Percentiles rank a stretch among this genome's conserved stretches.
Conservation (phyloP, 1,140 invertebrate genomes). For the Hycleus cichorii region DNA sequence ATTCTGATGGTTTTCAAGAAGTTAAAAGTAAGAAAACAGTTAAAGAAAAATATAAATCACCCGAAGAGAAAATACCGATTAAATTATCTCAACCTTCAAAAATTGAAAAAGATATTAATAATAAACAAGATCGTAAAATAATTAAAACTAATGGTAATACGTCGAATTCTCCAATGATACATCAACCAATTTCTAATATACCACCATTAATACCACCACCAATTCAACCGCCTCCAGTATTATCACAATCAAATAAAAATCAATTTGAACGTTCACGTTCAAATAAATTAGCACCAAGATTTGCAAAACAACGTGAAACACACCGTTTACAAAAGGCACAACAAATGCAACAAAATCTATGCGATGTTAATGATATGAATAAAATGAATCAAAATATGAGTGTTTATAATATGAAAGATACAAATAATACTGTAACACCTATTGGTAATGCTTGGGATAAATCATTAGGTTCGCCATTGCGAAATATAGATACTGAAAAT, state of each 20-base stretch:
- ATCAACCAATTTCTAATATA: constrained; percentile 48
- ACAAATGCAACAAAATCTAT: constrained; percentile 39
- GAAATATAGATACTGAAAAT: constrained; percentile 37
- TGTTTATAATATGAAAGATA: constrained; percentile 43
- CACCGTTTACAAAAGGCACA: constrained; percentile 44
- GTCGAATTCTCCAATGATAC: constrained; percentile 39
- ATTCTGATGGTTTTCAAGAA: constrained; percentile 75
- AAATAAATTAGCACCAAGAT: constrained; percentile 61
- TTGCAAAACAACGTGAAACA: constrained; percentile 66
- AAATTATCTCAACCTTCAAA: constrained; percentile 36
- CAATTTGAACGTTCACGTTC: constrained; percentile 54
- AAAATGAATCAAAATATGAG: constrained; percentile 33
- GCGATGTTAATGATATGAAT: constrained; percentile 42
- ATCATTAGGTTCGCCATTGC: constrained; percentile 59
- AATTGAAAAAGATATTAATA: constrained; percentile 39
- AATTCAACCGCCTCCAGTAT: constrained; percentile 43
- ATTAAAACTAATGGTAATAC: constrained; percentile 25
- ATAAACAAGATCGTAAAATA: constrained; percentile 24
- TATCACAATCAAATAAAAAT: constrained; percentile 39
- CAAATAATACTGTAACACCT: constrained; percentile 48
- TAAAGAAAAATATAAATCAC: constrained; percentile 49
- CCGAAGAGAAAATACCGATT: constrained; percentile 45
- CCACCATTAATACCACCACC: constrained; percentile 45
- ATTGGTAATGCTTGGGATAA: constrained; percentile 81
- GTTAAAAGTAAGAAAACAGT: constrained; percentile 74